Evolutionary conservation across 2,113 vertebrate genomes (phyloP).

Genomic region (Cyprinodon variegatus): DNA sequence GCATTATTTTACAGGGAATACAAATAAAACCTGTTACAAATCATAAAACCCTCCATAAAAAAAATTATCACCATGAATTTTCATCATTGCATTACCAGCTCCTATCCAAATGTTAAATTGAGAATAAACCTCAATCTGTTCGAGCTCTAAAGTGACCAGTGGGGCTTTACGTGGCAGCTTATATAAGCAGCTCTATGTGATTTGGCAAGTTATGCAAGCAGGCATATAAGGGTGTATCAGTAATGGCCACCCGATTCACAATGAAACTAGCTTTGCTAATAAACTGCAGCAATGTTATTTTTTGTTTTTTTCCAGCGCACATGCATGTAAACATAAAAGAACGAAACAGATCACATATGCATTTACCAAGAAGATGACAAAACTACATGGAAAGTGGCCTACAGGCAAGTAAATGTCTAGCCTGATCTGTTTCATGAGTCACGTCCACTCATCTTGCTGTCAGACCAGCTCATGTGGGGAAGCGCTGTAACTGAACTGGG

Average conservation of each 20-base stretch:
- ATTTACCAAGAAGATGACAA: not conserved
- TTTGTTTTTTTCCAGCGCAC: not conserved
- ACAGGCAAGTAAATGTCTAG: not conserved
- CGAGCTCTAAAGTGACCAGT: slow-evolving; percentile 21
- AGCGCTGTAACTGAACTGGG: slow-evolving; percentile 52
- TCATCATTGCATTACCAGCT: not conserved
- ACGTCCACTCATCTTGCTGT: slow-evolving; percentile 15
- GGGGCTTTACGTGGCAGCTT: slow-evolving; percentile 60
- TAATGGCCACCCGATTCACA: not conserved
- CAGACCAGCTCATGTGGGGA: not conserved
- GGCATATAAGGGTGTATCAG: slow-evolving; percentile 23
- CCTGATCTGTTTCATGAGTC: not conserved
- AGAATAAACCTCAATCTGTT: not conserved
- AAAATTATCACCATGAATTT: not conserved
- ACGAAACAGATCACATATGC: not conserved
- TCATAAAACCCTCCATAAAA: not conserved
- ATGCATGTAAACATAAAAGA: not conserved
- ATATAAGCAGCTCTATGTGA: slow-evolving; percentile 63
- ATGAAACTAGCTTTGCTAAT: not conserved
- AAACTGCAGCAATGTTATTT: slow-evolving; percentile 4
- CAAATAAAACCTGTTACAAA: not conserved
- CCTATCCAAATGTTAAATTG: not conserved
- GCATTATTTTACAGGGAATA: not conserved
- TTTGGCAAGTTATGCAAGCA: slow-evolving; percentile 67
- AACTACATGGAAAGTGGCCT: not conserved